Evolutionary conservation across 35 echinoderm and acorn worm genomes (phyloP), one percentile per base, ranked within the genome.

Genomic region (Stichopus chloronotus): DNA sequence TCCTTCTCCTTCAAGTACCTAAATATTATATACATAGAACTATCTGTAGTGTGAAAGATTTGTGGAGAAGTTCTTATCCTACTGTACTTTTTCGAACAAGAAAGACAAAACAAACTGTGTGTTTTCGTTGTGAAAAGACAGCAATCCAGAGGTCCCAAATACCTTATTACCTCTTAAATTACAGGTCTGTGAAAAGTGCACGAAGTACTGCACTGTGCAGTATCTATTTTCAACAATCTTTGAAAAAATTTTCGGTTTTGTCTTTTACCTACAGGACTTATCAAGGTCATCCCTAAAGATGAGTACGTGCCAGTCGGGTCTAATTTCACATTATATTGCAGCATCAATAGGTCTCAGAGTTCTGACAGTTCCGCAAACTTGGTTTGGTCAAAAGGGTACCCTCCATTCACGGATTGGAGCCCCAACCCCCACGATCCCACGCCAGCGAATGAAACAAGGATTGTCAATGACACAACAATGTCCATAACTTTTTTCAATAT

Each of bases 401-500:
- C 82, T 9, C 22, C 82, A 85, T 85, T 85, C 56, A 8, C 56
- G 9, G 19, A 8, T 85, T 3, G 7, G 5, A 85, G 82, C 21
- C 8, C 5, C 16, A 58, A 19, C 7, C 76, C 80, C 52, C n/a
- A n/a, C n/a, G 4, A 55, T 7, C 80, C 53, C 52, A 13, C 19
- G 5, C 80, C 82, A 6, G 21, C 5, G 2, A 85, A 85, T 58
- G n/a, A 20, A 8, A 56, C 55, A n/a, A 58, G 52, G 9, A 55
- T 59, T 23, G 16, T 85, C 56, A 85, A 85, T 85, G 82, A 85
- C 9, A 85, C 82, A 20, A 85, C 82, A 8, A 22, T 23, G 82
- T 85, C 82, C n/a, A 85, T 85, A 23, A 85, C 82, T 22, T 58
- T 85, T 5, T 23, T 85, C 54, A 85, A 85, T 85, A 12, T 85